Evolutionary conservation across 2,797 vertebrate species (phyloP), one percentile per base, ranked within the genome.

Genomic region (Tapirus indicus): DNA sequence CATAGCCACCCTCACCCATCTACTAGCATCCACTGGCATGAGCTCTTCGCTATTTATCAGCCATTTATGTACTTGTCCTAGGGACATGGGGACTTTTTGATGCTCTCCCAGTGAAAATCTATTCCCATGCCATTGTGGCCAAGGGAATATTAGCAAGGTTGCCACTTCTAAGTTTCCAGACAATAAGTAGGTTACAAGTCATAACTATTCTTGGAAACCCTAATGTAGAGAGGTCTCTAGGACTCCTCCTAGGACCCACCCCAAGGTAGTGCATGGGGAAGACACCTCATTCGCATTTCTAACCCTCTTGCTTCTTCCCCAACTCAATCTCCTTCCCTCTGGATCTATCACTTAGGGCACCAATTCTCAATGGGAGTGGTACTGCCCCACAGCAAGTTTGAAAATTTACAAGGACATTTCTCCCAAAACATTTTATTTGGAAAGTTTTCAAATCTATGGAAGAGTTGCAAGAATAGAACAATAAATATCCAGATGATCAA

Each of bases 401-500:
- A 85, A 47, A 88, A 58, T 11, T 68, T 86, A 7, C 64, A 13
- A 90, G 10, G 25, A 6, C 20, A 85, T 88, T 75, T 93, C 12
- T 60, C 41, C 58, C 0, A 86, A 85, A 52, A 78, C 9, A 84
- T 92, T 91, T 88, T 79, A 91, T 94, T 96, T 85, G 41, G 62
- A 90, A 83, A 47, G 14, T 64, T 78, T 93, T 93, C n/a, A 80
- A 56, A 88, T 88, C 56, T 93, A 10, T 38, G 44, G 38, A 95
- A 96, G 56, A 83, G 32, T 84, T 80, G 23, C 7, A 91, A 93
- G 60, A 95, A 62, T 27, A 88, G 17, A 86, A 78, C 5, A 54
- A 23, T n/a, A 86, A 93, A 72, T 82, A 78, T 9, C 16, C 20
- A 89, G 32, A 83, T 79, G 77, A 91, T 52, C 58, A 75, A 92